Evolutionary conservation across 2,888 invertebrate species (phyloP).

Genomic region (Hemicrepidius hirtus): DNA sequence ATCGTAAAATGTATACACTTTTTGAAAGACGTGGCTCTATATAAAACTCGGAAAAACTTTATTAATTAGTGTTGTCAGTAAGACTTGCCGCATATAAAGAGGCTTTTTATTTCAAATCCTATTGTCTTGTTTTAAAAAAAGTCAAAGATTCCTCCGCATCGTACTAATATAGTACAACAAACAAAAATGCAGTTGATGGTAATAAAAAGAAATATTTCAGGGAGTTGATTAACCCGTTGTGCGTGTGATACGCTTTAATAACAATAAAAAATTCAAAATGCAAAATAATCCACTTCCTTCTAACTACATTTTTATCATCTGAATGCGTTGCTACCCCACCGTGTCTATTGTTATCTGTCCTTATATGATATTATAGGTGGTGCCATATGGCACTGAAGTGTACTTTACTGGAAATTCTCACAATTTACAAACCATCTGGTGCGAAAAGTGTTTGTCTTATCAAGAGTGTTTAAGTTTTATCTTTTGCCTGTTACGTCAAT

Average conservation of each 20-base stretch:
- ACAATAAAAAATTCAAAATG: slow-evolving; percentile 9
- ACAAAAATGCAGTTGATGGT: not conserved
- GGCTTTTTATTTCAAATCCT: slow-evolving; percentile 42
- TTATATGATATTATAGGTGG: slow-evolving; percentile 52
- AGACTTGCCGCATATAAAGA: slow-evolving; percentile 49
- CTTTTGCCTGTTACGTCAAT: slow-evolving; percentile 16
- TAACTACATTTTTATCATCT: slow-evolving; percentile 49
- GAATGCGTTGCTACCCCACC: slow-evolving; percentile 51
- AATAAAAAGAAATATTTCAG: not conserved
- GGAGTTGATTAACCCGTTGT: not conserved
- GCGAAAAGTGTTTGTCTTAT: slow-evolving; percentile 65
- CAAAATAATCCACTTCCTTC: slow-evolving; percentile 50
- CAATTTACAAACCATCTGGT: slow-evolving; percentile 70
- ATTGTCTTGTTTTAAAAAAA: slow-evolving; percentile 37
- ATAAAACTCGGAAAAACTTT: slow-evolving; percentile 50
- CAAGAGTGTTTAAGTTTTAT: slow-evolving; percentile 54
- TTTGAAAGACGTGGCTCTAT: slow-evolving; percentile 41
- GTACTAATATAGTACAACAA: not conserved
- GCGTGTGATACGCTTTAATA: not conserved
- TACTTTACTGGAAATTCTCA: slow-evolving; percentile 69
- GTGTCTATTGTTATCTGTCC: slow-evolving; percentile 57
- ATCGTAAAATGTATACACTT: slow-evolving; percentile 46
- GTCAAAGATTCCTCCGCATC: slow-evolving; percentile 8
- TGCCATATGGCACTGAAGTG: slow-evolving; percentile 69
- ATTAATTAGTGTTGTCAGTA: slow-evolving; percentile 51